These are phyloP conservation scores for Cyrtodaria siliqua DNA, from an alignment of 2,888 invertebrate species.

Conservation along the genomic window DNA sequence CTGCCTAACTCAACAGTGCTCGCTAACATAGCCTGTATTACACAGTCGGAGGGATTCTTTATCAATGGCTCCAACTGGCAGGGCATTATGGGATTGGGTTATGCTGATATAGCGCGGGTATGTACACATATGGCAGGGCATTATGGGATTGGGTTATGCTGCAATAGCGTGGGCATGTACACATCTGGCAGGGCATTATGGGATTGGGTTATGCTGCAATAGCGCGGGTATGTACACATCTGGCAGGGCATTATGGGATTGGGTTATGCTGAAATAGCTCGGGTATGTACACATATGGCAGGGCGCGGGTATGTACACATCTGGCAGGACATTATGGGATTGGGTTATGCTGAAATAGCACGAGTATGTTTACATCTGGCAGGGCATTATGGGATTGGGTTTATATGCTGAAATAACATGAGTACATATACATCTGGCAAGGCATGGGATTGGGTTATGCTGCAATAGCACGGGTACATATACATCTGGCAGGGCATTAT, in stretches of 20 bases:
- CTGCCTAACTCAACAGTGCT: constrained; percentile 86
- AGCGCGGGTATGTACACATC: constrained; percentile 74
- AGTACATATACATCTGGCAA: constrained; percentile 89
- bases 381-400: constrained; percentile 89
- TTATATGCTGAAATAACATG: constrained; percentile 87
- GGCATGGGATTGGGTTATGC: constrained; percentile 89
- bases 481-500: constrained; percentile 89
- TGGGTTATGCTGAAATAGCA: constrained; percentile 87
- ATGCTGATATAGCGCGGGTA: constrained; percentile 84
- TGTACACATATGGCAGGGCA: constrained; percentile 88
- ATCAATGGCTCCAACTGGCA: constrained; percentile 89
- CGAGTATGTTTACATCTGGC: constrained; percentile 88
- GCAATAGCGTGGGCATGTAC: constrained; percentile 83
- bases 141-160: constrained; percentile 88
- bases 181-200: constrained; percentile 89
- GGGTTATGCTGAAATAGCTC: too few species aligned
- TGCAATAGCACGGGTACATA: constrained; percentile 80
- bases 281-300: too few species aligned
- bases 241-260: too few species aligned
- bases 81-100: constrained; percentile 89
- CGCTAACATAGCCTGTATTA: constrained; percentile 88
- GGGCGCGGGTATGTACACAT: constrained; percentile 88
- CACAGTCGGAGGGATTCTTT: constrained; percentile 88
- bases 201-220: constrained; percentile 88
- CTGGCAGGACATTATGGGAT: constrained; percentile 89